These are phyloP conservation scores for Tangara arthus DNA, from an alignment of 2,797 vertebrate genomes.

Conservation along the genomic window DNA sequence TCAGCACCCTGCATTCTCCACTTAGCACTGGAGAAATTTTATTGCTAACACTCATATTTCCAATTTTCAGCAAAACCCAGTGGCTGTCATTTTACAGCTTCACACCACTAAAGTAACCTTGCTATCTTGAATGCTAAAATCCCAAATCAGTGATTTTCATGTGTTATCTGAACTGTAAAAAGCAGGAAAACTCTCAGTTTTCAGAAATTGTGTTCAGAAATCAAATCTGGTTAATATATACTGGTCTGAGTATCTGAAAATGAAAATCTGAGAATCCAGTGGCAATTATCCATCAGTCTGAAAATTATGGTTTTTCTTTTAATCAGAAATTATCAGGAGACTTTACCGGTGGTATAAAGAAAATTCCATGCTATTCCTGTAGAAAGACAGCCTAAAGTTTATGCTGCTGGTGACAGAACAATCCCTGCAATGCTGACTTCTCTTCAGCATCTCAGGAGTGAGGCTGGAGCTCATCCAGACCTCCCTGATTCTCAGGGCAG, in stretches of 20 bases:
- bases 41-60: neutral
- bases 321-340: neutral
- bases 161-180: neutral
- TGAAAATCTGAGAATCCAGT: neutral
- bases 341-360: neutral
- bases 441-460: neutral
- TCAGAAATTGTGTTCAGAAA: neutral
- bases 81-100: neutral
- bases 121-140: neutral
- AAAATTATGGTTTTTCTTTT: neutral
- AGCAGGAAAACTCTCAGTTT: neutral
- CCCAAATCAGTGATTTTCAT: neutral
- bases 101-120: neutral
- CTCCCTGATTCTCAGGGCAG: neutral
- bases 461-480: neutral
- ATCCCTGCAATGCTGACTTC: neutral
- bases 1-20: neutral
- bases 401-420: fast-evolving
- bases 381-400: neutral
- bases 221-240: neutral
- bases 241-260: neutral
- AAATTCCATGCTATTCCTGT: neutral
- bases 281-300: neutral
- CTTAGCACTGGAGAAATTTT: neutral
- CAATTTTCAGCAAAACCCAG: neutral